These are phyloP conservation scores for Nomada fabriciana DNA, from an alignment of 2,888 invertebrate species.

Conservation along the genomic window DNA sequence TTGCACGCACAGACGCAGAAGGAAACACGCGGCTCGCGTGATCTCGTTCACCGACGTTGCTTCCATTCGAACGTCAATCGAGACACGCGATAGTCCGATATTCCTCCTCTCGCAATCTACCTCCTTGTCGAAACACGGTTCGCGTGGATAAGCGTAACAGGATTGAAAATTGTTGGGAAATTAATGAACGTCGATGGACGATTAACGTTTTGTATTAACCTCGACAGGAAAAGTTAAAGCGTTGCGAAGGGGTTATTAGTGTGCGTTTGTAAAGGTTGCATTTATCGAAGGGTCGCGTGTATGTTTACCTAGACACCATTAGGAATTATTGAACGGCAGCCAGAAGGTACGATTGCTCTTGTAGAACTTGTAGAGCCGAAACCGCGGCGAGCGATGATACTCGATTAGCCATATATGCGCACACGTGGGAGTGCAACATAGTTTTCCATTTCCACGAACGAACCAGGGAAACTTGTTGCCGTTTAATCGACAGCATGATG, in stretches of 20 bases:
- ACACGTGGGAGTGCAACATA: background rate
- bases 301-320: too few relatives aligned
- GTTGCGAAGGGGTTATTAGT: too few relatives aligned
- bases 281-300: too few relatives aligned
- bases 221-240: too few relatives aligned
- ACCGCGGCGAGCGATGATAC: constrained; percentile 2
- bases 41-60: constrained; percentile 50
- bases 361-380: too few relatives aligned
- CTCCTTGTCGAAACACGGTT: background rate
- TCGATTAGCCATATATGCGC: constrained; percentile 27
- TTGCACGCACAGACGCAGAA: constrained; percentile 63
- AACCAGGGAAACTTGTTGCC: constrained; percentile 50
- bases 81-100: constrained; percentile 65
- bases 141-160: background rate
- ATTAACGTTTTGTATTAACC: too few relatives aligned
- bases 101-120: constrained; percentile 10
- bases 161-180: constrained; percentile 1
- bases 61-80: constrained; percentile 61
- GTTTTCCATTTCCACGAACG: constrained; percentile 29
- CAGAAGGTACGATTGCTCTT: constrained; percentile 22
- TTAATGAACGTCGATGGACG: too few relatives aligned
- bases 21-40: constrained; percentile 65
- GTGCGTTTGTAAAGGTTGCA: too few relatives aligned
- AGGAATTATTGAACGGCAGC: constrained; percentile 27
- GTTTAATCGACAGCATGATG: constrained; percentile 27